Conservation (phyloP, 1,140 invertebrate genomes). For the Drosophila sucinea region DNA sequence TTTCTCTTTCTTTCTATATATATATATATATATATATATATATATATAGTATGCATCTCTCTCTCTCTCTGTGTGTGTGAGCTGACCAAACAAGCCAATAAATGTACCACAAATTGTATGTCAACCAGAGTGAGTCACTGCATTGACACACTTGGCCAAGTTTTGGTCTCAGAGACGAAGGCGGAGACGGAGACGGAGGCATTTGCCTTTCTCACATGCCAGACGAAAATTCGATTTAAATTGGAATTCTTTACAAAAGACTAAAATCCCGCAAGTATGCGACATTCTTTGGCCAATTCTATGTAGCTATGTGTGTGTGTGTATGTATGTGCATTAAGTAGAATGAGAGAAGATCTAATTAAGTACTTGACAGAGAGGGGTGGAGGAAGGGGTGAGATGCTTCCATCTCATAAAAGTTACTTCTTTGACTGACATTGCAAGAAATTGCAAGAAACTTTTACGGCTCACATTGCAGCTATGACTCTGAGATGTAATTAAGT, state of each 20-base stretch:
- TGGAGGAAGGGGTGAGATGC: neutral
- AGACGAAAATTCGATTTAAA: slow-evolving; percentile 77
- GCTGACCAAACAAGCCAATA: slow-evolving; percentile 77
- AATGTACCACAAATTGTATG: slow-evolving; percentile 81
- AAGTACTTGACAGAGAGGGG: slow-evolving; percentile 50
- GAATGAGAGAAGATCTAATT: slow-evolving; percentile 63
- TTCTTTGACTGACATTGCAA: slow-evolving; percentile 53
- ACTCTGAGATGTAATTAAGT: slow-evolving; percentile 69
- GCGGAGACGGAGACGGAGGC: slow-evolving; percentile 31
- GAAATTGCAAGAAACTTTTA: slow-evolving; percentile 63
- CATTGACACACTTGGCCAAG: slow-evolving; percentile 71
- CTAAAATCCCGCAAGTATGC: slow-evolving; percentile 22
- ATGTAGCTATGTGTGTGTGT: neutral
- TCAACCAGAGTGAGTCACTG: slow-evolving; percentile 68
- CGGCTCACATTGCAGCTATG: slow-evolving; percentile 33
- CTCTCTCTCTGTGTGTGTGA: slow-evolving; percentile 22
- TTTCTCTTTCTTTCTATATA: slow-evolving; percentile 6
- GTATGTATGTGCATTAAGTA: slow-evolving; percentile 28
- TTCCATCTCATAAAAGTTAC: slow-evolving; percentile 68
- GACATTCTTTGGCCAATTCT: slow-evolving; percentile 15
- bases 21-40: neutral
- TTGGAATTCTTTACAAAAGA: slow-evolving; percentile 66
- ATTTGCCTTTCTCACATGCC: slow-evolving; percentile 67
- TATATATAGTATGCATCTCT: neutral
- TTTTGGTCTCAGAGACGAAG: slow-evolving; percentile 37